These are phyloP conservation scores for Colletes gigas DNA, from an alignment of 1,140 invertebrate genomes.

Conservation along the genomic window DNA sequence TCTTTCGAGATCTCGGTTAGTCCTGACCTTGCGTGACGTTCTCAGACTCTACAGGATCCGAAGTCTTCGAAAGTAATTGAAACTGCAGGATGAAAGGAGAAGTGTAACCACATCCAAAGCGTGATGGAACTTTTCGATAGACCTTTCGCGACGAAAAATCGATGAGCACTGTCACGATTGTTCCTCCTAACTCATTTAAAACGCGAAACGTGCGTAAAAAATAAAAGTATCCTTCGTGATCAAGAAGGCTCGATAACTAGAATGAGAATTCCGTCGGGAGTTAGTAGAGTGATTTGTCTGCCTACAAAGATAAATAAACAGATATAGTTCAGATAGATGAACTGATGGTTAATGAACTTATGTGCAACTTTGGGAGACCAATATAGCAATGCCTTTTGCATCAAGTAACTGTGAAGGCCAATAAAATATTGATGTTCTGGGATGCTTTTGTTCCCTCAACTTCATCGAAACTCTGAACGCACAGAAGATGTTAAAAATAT, in stretches of 20 bases:
- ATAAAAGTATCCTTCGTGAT: background rate
- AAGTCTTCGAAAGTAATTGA: constrained; percentile 6
- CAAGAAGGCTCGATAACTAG: background rate
- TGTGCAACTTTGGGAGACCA: too few species aligned
- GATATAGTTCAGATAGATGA: too few species aligned
- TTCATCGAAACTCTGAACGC: too few species aligned
- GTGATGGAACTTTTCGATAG: background rate
- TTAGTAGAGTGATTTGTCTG: too few species aligned
- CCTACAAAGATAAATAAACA: too few species aligned
- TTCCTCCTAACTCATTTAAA: background rate
- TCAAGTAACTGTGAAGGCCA: too few species aligned
- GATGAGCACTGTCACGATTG: background rate
- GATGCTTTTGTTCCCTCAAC: too few species aligned
- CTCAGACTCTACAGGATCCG: constrained; percentile 7
- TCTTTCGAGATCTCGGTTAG: background rate
- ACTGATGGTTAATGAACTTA: too few species aligned
- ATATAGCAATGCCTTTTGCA: too few species aligned
- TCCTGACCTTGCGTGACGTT: constrained; percentile 12
- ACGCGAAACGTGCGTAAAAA: background rate
- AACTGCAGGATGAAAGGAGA: background rate
- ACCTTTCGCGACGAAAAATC: background rate
- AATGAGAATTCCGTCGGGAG: too few species aligned
- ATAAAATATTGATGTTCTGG: too few species aligned
- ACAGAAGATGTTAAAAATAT: too few species aligned
- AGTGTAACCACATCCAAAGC: background rate